Evolutionary conservation across 2,888 invertebrate species (phyloP).

Genomic region (Agrochola lychnidis): DNA sequence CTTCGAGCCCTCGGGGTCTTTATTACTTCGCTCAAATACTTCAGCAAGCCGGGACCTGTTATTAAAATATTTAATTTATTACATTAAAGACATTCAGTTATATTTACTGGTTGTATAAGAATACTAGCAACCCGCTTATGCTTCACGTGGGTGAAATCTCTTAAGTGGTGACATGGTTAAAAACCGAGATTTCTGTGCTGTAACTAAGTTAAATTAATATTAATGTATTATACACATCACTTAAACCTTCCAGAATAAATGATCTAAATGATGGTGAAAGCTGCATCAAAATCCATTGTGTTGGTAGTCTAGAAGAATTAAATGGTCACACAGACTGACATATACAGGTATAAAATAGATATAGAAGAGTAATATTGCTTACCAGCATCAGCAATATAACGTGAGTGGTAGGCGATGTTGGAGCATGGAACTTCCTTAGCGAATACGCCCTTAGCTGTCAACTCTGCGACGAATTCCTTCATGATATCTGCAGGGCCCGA

Average conservation of each 20-base stretch:
- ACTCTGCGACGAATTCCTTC: conserved; percentile 88
- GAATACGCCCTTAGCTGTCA: conserved; percentile 80
- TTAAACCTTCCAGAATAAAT: background rate
- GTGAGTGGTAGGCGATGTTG: conserved; percentile 97
- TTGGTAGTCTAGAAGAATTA: background rate
- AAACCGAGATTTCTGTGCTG: background rate
- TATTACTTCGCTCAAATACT: conserved; percentile 91
- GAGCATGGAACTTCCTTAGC: conserved; percentile 91
- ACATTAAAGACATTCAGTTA: background rate
- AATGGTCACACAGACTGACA: background rate
- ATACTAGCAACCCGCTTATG: too few relatives aligned
- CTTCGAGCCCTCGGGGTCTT: conserved; percentile 92
- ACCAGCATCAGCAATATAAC: conserved; percentile 93
- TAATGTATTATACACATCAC: background rate
- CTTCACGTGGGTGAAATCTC: background rate
- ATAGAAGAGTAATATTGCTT: conserved; percentile 27
- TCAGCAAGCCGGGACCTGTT: conserved; percentile 85
- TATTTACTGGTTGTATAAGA: too few relatives aligned
- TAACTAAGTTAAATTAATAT: background rate
- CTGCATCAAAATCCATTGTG: background rate
- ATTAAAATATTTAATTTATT: background rate
- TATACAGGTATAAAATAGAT: background rate
- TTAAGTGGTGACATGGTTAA: background rate
- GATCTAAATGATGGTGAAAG: background rate
- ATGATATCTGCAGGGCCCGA: conserved; percentile 93